Percentiles rank a stretch among this genome's conserved stretches.
phyloP scores from a whole-genome alignment of 2,113 vertebrate genomes.

The Semnornis frantzii region DNA sequence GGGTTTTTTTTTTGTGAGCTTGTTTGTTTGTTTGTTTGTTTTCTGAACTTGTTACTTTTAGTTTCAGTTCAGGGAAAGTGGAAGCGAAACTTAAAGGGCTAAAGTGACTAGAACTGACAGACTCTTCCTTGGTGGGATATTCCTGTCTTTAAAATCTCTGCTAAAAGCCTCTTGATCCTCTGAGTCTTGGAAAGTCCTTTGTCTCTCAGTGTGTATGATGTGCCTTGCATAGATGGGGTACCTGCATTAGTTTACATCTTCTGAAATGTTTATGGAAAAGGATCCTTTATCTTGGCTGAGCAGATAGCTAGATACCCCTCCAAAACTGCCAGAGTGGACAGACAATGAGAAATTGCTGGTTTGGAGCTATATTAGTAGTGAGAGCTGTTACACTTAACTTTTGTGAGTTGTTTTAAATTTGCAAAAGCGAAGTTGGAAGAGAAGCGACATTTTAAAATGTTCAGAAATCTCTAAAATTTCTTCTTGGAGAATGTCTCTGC shows the following conservation, averaged over 20 bases:
- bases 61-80: constrained; percentile 12
- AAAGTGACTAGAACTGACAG: background rate
- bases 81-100: background rate
- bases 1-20: too few species aligned
- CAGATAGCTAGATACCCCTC: background rate
- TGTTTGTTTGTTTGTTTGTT: background rate
- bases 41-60: background rate
- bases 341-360: background rate
- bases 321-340: background rate
- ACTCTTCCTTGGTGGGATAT: background rate
- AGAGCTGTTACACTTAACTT: background rate
- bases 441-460: background rate
- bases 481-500: background rate
- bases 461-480: background rate
- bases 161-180: background rate
- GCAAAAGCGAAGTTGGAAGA: background rate
- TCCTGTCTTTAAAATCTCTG: background rate
- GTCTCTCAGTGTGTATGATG: background rate
- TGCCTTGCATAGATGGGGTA: background rate
- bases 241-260: background rate
- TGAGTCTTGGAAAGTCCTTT: background rate
- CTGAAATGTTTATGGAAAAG: background rate
- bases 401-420: background rate
- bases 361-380: background rate
- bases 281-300: background rate